Evolutionary conservation across 2,888 invertebrate genomes (phyloP), one percentile per base, ranked within the genome.

Genomic region (Mythimna lalbum): DNA sequence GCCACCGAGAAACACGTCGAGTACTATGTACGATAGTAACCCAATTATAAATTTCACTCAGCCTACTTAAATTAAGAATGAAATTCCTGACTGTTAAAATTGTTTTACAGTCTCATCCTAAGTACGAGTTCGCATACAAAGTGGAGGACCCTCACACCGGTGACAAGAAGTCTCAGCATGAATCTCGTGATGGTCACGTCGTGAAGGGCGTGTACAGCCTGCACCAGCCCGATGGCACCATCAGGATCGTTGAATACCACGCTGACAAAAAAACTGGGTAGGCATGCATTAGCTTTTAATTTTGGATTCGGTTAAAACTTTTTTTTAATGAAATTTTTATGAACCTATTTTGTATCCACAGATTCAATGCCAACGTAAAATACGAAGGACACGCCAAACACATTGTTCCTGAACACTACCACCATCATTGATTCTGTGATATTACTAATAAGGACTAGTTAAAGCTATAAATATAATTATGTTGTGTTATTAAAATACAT

Each of bases 31-130:
- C n/a, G 49, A 31, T 56, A 47, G 5, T 1, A 47, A 19, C 2
- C 19, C 47, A 39, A 39, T 39, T 12, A 12, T 39, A 39, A 39
- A 39, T 39, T 14, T 14, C 14, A 14, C 14, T 39, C 4, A 14
- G n/a, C 3, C 1, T 19, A 0, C 4, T 31, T 19, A 9, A 17
- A 31, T 6, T 56, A 5, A 7, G 55, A 10, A 56, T 19, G 0
- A 56, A 1, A 0, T 19, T 36, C 1, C 14, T 27, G 7, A 56
- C 7, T n/a, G 2, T 14, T 4, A 21, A 27, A 27, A 9, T 3
- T 36, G 6, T 52, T 0, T 39, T n/a, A 17, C 2, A 23, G 96
- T 95, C 89, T 94, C 95, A 64, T 9, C 65, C 67, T 19, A 67
- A 67, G 17, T 62, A 62, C 50, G 62, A 62, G 33, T 62, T 33